Base-by-base conservation (phyloP, 2,797 vertebrate species). In the Lutjanus campechanus region DNA sequence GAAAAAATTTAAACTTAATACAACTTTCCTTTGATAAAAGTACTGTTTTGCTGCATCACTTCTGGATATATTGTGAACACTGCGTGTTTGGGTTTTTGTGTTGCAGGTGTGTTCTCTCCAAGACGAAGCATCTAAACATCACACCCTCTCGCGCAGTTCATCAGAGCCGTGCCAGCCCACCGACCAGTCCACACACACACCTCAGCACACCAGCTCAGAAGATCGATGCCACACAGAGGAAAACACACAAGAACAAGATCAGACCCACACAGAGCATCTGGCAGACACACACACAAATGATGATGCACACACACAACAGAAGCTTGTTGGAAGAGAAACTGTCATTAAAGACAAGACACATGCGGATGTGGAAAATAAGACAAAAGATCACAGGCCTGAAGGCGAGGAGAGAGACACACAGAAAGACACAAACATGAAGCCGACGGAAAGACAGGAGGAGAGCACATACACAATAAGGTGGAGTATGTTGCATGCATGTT, bases 381-480 rank as follows among this genome's bases (percentile, higher is more conserved):
- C 15, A 19, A 8, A 62, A 1, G 46, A 43, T 15, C 13, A 36
- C 9, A 53, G 3, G 8, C 19, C 49, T 25, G 55, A 80, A 1
- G 76, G 72, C 15, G 41, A 63, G 61, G 62, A 84, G 2, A 61
- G 2, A 0, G 20, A 56, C 16, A 43, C 50, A 53, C 15, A 3
- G 8, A 29, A 54, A 40, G 69, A 77, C 40, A 40, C 58, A 40
- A 16, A 49, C 19, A 41, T 5, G 55, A 63, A 77, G 47, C 13
- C 8, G 0, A 12, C 0, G 29, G 79, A 77, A 36, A 73, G 11
- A 25, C 66, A 80, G 11, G 68, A 73, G 49, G 77, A 83, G 49
- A 16, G 5, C 59, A 17, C 16, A n/a, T 67, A 81, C 19, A 16
- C 8, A 29, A 62, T 81, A 41, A 87, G 91, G 91, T 93, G 40